Evolutionary conservation across 2,888 invertebrate species (phyloP), one percentile per base, ranked within the genome.

Genomic region (Noctua janthina): DNA sequence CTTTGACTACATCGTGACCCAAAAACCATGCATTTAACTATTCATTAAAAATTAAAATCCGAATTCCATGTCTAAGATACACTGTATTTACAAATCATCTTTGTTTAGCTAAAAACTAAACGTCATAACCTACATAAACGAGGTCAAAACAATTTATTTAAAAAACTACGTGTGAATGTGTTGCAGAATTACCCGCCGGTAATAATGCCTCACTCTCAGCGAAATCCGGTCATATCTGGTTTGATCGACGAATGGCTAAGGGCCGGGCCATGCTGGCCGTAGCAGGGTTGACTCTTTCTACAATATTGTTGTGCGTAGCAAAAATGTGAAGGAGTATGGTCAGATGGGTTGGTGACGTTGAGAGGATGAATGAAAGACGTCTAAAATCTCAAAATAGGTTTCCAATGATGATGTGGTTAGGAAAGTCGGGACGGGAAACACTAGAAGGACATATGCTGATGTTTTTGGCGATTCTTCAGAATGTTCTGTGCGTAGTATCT

Each of bases 141-240:
- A 75, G 75, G 87, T 72, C 78, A 69, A 62, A 56, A 66, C n/a
- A 64, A 59, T 49, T 56, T 74, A 64, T 73, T 62, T 74, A 66
- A 78, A 81, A 80, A 79, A 39, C 51, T 51, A 59, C 51, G 59
- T 51, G 56, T 77, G 62, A 73, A 81, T 29, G 51, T 72, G 43
- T 85, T 87, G 76, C 83, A 83, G 90, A 90, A 88, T 90, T 59
- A 72, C 85, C 82, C 88, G 29, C 51, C 74, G 23, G 73, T 74
- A 84, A 81, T 83, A 82, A 86, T 85, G 85, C 78, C 83, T 84
- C 81, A 87, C 79, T 88, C 87, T 89, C 86, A 74, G 78, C 78
- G 69, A 84, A 81, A 88, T 91, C 91, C 91, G 88, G 92, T 90
- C 88, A 73, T 76, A 90, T 89, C 91, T 88, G 91, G 91, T 90